Evolutionary conservation across 2,888 invertebrate genomes (phyloP).

Genomic region (Lepetodrilus schrolli): DNA sequence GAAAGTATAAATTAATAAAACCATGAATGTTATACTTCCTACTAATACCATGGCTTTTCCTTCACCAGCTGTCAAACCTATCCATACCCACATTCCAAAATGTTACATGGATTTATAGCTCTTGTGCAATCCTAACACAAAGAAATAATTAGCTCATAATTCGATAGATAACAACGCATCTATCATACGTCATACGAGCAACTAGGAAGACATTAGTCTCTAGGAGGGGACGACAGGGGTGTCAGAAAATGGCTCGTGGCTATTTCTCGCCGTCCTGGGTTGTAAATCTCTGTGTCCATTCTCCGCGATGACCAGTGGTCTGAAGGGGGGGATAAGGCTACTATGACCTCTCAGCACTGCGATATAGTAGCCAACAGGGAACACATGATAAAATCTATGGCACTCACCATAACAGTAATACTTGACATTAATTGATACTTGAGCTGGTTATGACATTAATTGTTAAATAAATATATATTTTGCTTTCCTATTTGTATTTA

Average conservation of each 20-base stretch:
- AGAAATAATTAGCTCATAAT: conserved; percentile 2
- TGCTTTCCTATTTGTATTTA: too few relatives aligned
- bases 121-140: conserved; percentile 15
- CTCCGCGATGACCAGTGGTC: conserved; percentile 8
- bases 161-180: conserved; percentile 19
- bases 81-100: neutral
- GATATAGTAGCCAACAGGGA: too few relatives aligned
- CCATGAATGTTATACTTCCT: neutral
- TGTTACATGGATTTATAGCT: conserved; percentile 1
- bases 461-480: too few relatives aligned
- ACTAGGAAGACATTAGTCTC: conserved; percentile 7
- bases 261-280: neutral
- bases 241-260: conserved; percentile 16
- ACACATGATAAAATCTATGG: too few relatives aligned
- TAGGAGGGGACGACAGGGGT: neutral
- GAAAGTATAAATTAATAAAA: neutral
- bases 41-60: neutral
- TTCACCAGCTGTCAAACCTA: conserved; percentile 5
- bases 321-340: conserved; percentile 10
- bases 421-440: too few relatives aligned
- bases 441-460: too few relatives aligned
- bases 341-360: too few relatives aligned
- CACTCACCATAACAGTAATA: too few relatives aligned
- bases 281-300: conserved; percentile 10
- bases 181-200: neutral